phyloP scores from a whole-genome alignment of 2,888 invertebrate genomes.

The Apamea anceps region DNA sequence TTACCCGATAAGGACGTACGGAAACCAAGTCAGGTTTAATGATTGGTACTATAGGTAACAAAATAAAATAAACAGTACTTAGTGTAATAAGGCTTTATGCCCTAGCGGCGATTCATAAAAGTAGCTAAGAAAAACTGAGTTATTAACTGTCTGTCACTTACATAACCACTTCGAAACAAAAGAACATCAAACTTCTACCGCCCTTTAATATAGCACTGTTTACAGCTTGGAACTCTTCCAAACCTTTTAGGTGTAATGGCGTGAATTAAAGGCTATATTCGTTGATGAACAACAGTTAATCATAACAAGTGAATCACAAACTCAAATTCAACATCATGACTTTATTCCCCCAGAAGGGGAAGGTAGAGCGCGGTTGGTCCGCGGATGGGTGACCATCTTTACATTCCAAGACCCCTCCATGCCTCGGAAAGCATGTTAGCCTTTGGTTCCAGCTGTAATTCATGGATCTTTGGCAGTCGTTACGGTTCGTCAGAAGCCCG shows the following conservation, averaged over 20 bases:
- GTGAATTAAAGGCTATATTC: slow-evolving; percentile 43
- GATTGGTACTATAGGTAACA: too few relatives aligned
- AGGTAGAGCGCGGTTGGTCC: not conserved
- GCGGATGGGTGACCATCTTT: too few relatives aligned
- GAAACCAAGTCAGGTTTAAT: too few relatives aligned
- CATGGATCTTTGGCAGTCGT: too few relatives aligned
- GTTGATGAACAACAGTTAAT: slow-evolving; percentile 16
- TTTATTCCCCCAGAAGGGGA: not conserved
- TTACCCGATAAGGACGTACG: too few relatives aligned
- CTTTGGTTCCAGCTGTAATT: too few relatives aligned
- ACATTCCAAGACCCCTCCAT: too few relatives aligned
- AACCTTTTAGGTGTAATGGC: slow-evolving; percentile 42
- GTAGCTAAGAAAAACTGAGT: not conserved
- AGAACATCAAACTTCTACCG: not conserved
- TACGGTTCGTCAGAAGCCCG: too few relatives aligned
- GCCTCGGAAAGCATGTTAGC: too few relatives aligned
- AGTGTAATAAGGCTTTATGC: not conserved
- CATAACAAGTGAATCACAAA: slow-evolving; percentile 5
- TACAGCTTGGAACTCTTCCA: slow-evolving; percentile 49
- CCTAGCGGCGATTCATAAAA: slow-evolving; percentile 2
- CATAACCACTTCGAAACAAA: slow-evolving; percentile 14
- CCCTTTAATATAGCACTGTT: slow-evolving; percentile 23
- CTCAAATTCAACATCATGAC: not conserved
- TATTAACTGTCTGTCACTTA: slow-evolving; percentile 15
- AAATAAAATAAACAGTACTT: not conserved